A percentile compares a stretch with the other conserved stretches of the same genome.
Conservation (phyloP, 1,140 invertebrate genomes). For the Teleogryllus occipitalis region DNA sequence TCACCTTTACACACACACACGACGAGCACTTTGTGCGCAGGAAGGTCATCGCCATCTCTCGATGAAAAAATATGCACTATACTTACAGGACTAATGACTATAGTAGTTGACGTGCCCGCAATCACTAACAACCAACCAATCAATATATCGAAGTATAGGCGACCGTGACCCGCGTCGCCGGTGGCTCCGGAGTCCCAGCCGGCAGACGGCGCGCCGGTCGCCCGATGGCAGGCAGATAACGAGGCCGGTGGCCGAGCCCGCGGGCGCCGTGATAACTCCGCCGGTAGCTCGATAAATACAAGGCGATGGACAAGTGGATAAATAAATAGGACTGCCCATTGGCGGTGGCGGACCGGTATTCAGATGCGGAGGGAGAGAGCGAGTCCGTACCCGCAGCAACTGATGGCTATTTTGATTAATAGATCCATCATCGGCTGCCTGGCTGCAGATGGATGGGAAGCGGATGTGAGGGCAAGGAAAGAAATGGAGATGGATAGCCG, state of each 20-base stretch:
- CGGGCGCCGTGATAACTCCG: not conserved
- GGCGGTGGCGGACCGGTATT: not conserved
- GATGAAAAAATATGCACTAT: too few relatives aligned
- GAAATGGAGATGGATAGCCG: not conserved
- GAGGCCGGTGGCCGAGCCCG: not conserved
- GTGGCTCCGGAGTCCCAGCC: too few relatives aligned
- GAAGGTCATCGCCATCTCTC: too few relatives aligned
- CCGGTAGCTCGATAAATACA: not conserved
- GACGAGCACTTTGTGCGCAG: too few relatives aligned
- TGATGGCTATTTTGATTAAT: constrained; percentile 5
- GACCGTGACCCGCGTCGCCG: too few relatives aligned
- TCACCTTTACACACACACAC: too few relatives aligned
- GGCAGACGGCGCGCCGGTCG: too few relatives aligned
- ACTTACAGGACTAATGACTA: too few relatives aligned
- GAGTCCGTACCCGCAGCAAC: not conserved
- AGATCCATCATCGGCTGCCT: not conserved
- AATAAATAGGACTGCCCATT: not conserved
- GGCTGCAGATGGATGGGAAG: not conserved
- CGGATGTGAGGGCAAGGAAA: not conserved
- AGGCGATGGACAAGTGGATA: not conserved
- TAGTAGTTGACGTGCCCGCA: too few relatives aligned
- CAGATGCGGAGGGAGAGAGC: not conserved
- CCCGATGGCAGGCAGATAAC: too few relatives aligned
- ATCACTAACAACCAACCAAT: too few relatives aligned
- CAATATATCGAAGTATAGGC: too few relatives aligned